Evolutionary conservation across 2,797 vertebrate genomes (phyloP).

Genomic region (Uromys caudimaculatus): DNA sequence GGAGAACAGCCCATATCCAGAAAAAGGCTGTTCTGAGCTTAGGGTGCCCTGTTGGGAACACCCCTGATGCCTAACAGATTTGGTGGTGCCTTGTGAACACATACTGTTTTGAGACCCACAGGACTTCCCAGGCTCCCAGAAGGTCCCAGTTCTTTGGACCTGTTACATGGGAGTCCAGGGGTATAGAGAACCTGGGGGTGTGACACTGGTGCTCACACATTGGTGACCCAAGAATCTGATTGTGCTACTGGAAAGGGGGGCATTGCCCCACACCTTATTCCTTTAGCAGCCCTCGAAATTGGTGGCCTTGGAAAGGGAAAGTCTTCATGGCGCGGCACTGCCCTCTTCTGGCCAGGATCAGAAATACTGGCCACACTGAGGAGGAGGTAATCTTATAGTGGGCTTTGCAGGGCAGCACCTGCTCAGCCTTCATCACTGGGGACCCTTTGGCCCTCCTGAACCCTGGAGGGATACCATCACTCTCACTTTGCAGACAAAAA

Average conservation of each 20-base stretch:
- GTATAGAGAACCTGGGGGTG: neutral
- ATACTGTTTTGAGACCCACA: neutral
- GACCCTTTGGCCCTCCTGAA: neutral
- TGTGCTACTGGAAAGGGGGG: neutral
- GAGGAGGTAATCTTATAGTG: fast-evolving
- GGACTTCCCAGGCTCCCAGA: neutral
- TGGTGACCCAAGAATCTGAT: neutral
- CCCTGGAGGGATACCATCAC: neutral
- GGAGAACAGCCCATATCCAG: neutral
- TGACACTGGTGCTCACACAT: neutral
- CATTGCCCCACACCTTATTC: neutral
- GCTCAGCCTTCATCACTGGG: fast-evolving
- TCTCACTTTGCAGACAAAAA: neutral
- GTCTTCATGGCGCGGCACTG: neutral
- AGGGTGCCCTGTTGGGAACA: neutral
- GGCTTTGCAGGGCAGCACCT: fast-evolving
- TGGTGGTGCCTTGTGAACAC: neutral
- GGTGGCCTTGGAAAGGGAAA: fast-evolving
- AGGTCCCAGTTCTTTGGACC: neutral
- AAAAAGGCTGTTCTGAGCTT: neutral
- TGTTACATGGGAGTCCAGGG: neutral
- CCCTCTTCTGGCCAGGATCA: conserved; percentile 70
- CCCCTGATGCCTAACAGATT: neutral
- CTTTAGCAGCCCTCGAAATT: neutral
- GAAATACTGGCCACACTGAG: fast-evolving